Percentiles rank a stretch among this genome's conserved stretches.
Conservation (phyloP, 2,113 vertebrate species). For the Petroica traversi region DNA sequence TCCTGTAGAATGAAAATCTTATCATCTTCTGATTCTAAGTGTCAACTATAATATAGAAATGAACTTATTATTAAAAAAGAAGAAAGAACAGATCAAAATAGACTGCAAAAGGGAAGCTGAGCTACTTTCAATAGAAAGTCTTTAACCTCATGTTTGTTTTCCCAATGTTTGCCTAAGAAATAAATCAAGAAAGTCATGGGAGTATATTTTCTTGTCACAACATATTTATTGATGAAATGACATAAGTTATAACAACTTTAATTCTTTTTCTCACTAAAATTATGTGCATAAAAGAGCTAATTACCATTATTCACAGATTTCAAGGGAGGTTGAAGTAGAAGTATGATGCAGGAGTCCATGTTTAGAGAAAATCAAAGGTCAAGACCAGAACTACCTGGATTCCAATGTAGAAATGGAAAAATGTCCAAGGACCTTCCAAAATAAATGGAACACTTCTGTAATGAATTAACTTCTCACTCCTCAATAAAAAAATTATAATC, state of each 20-base stretch:
- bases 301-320: background rate
- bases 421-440: background rate
- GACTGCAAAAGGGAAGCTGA: background rate
- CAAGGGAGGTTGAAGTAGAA: background rate
- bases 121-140: background rate
- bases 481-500: background rate
- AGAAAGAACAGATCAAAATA: slow-evolving; percentile 6
- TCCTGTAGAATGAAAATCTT: slow-evolving; percentile 44
- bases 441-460: background rate
- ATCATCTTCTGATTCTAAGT: slow-evolving; percentile 52
- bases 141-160: slow-evolving; percentile 8
- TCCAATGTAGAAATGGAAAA: background rate
- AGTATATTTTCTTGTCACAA: background rate
- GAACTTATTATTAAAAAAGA: slow-evolving; percentile 32
- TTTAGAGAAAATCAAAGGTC: background rate
- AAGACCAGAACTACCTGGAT: background rate
- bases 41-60: slow-evolving; percentile 68
- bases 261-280: background rate
- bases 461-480: background rate
- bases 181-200: background rate
- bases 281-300: background rate
- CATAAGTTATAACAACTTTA: background rate
- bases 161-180: background rate
- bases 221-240: background rate
- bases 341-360: background rate